phyloP scores from a whole-genome alignment of 2,888 invertebrate species.

The Drosophila antonietae region DNA sequence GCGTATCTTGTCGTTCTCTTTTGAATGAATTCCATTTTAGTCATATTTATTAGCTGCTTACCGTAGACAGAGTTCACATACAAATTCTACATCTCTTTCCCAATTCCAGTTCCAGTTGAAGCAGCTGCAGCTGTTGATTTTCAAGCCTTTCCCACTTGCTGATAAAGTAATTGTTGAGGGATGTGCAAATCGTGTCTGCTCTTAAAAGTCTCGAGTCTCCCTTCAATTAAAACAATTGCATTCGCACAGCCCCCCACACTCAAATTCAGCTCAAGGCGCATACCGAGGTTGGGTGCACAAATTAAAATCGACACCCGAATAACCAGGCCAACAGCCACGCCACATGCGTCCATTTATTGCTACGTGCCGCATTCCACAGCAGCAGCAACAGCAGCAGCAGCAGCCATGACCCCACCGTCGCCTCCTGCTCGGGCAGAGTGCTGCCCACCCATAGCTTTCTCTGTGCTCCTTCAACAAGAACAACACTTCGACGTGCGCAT shows the following conservation, averaged over 20 bases:
- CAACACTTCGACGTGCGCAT: conserved; percentile 82
- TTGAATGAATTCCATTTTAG: too few relatives aligned
- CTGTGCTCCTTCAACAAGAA: conserved; percentile 66
- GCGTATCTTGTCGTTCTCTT: too few relatives aligned
- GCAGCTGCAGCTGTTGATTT: background rate
- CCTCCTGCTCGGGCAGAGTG: background rate
- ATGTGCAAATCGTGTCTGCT: background rate
- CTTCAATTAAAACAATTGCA: conserved; percentile 42
- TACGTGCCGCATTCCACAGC: conserved; percentile 37
- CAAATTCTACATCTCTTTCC: background rate
- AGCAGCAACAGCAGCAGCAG: too few relatives aligned
- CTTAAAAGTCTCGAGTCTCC: conserved; percentile 1
- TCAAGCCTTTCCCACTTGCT: background rate
- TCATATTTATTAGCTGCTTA: background rate
- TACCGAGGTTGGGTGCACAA: conserved; percentile 34
- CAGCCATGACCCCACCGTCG: background rate
- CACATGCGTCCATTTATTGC: conserved; percentile 72
- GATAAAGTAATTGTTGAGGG: background rate
- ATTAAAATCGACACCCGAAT: conserved; percentile 67
- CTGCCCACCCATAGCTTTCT: conserved; percentile 18
- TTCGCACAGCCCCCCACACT: background rate
- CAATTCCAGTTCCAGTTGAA: background rate
- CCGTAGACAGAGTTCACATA: background rate
- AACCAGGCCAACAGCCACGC: conserved; percentile 50
- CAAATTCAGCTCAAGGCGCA: background rate